These are phyloP conservation scores for Tetramorium alpestre DNA, from an alignment of 1,140 invertebrate species.

Conservation along the genomic window DNA sequence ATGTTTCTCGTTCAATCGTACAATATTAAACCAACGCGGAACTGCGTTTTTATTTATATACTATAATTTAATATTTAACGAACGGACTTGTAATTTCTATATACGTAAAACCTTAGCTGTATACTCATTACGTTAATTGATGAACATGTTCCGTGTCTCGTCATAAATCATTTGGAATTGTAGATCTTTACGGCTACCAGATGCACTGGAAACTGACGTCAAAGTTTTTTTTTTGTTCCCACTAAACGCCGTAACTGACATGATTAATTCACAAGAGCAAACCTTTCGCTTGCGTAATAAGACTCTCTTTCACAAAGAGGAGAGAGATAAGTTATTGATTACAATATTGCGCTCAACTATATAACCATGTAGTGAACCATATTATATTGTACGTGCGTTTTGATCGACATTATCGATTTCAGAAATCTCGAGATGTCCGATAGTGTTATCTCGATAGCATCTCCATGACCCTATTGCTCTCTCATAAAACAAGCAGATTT, in stretches of 20 bases:
- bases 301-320: slow-evolving; percentile 21
- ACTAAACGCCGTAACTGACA: slow-evolving; percentile 25
- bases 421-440: slow-evolving; percentile 29
- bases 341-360: not conserved
- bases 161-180: slow-evolving; percentile 25
- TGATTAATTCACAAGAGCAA: slow-evolving; percentile 45
- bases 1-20: not conserved
- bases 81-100: not conserved
- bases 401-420: slow-evolving; percentile 30
- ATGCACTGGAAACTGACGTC: slow-evolving; percentile 2
- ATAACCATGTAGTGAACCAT: not conserved
- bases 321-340: slow-evolving; percentile 49
- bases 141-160: slow-evolving; percentile 14
- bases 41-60: slow-evolving; percentile 9
- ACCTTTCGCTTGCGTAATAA: slow-evolving; percentile 29
- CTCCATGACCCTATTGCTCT: not conserved
- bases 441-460: slow-evolving; percentile 1
- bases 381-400: not conserved
- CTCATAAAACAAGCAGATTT: not conserved
- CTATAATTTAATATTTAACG: not conserved
- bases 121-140: not conserved
- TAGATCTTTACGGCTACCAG: slow-evolving; percentile 1
- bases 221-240: slow-evolving; percentile 9
- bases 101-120: not conserved
- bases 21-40: not conserved